Evolutionary conservation across 2,888 invertebrate species (phyloP), one percentile per base, ranked within the genome.

Genomic region (Cryptocephalus moraei): DNA sequence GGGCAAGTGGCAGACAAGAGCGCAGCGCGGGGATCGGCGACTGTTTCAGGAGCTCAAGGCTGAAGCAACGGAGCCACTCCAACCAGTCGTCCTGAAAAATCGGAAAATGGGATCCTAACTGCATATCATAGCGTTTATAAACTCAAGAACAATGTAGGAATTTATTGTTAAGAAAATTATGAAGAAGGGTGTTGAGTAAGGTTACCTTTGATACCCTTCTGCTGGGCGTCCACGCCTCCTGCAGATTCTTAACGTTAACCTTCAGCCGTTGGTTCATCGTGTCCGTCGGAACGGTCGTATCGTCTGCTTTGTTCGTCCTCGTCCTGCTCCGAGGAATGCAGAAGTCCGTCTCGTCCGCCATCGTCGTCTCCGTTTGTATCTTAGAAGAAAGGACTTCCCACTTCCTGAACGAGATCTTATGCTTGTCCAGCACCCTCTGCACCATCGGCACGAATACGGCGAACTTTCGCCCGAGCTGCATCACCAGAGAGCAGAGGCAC

Each of bases 21-120:
- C 82, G 78, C 22, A 99, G 72, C 0, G 96, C 94, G 8, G 95
- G 93, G 33, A 94, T 94, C 2, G 95, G 93, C 0, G 95, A 95
- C 65, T 95, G 93, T 56, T 94, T 93, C 8, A 99, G 76, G 32
- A 99, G 75, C 44, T 94, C 95, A 53, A 94, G 90, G 50, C 93
- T 92, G 49, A 99, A 76, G 39, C 92, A 79, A 39, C 91, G 77
- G 44, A 97, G 71, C 99, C 97, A 99, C 68, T 97, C 96, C 41
- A 95, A 76, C 99, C 99, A 99, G 71, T 99, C 99, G 61, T 99
- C 97, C 58, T 60, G 2, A 4, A n/a, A 36, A 4, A 36, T n/a
- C n/a, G n/a, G n/a, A n/a, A n/a, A n/a, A n/a, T n/a, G n/a, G n/a
- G n/a, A n/a, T n/a, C n/a, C n/a, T n/a, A n/a, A n/a, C n/a, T n/a